Evolutionary conservation across 2,888 invertebrate species (phyloP), one percentile per base, ranked within the genome.

Genomic region (Phrixothrix hirtus): DNA sequence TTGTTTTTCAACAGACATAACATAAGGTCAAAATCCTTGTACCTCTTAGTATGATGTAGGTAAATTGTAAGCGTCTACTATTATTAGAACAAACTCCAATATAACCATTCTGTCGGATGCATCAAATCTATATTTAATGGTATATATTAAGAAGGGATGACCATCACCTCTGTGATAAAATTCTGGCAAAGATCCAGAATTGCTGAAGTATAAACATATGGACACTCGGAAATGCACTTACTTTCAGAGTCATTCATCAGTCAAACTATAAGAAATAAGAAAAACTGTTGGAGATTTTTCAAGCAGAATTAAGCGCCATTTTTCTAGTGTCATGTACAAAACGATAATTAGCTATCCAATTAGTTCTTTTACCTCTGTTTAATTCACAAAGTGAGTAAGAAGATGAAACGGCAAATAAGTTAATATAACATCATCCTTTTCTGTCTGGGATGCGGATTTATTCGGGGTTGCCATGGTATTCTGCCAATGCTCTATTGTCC

Each of bases 391-490:
- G 46, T 11, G 55, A 49, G 52, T 46, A 43, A 29, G 44, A 47
- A 46, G 39, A 34, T 12, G 29, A n/a, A n/a, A 12, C 14, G 16
- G 21, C 10, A 6, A 30, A 26, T 17, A 36, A 37, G 30, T 30
- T 42, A 37, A 31, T 38, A 52, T 59, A 57, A 52, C 50, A 48
- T 60, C 47, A 43, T 60, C 63, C 43, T 55, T 60, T 52, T 60
- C 50, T 48, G 61, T 62, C 61, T 55, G 60, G 30, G 49, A 44
- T 45, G 35, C 48, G 63, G 68, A 63, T 67, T 67, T 67, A 64
- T 64, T 59, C 25, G 63, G 64, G 65, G 68, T 68, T 68, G 66
- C 66, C 62, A 68, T 67, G 66, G 65, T 55, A 60, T 60, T 58
- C 56, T 55, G 58, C 57, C 56, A 47, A 50, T 55, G 59, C 58